Evolutionary conservation across 2,113 vertebrate species (phyloP).

Genomic region (Budorcas taxicolor): DNA sequence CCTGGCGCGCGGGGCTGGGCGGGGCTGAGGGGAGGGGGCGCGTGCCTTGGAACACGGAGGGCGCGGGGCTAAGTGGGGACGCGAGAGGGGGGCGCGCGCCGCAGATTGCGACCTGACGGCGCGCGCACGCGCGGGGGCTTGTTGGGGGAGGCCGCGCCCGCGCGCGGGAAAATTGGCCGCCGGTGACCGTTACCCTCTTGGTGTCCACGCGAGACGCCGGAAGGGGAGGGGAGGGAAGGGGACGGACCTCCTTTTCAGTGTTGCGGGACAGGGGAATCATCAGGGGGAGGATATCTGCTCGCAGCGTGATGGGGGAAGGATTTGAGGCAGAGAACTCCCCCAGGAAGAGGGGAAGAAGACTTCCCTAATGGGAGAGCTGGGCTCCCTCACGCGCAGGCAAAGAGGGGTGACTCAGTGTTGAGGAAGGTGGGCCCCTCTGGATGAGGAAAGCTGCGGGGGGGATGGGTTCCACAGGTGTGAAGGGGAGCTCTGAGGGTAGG

Average conservation of each 20-base stretch:
- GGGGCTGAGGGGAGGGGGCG: conserved; percentile 60
- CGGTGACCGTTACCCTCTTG: conserved; percentile 61
- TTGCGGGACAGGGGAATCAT: not conserved
- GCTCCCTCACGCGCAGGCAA: not conserved
- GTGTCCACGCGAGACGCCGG: conserved; percentile 65
- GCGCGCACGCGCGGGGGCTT: not conserved
- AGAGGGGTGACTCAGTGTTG: conserved; percentile 21
- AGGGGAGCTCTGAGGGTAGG: not conserved
- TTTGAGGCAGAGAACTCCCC: not conserved
- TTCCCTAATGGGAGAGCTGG: not conserved
- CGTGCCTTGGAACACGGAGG: not conserved
- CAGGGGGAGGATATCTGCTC: not conserved
- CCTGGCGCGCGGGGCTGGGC: conserved; percentile 60
- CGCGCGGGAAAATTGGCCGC: conserved; percentile 61
- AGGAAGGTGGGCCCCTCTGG: not conserved
- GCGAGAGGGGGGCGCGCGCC: not conserved
- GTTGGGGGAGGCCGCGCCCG: not conserved
- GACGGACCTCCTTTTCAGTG: not conserved
- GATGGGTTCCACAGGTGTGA: conserved; percentile 25
- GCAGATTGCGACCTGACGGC: not conserved
- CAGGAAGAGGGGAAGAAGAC: not conserved
- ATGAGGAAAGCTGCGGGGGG: not conserved
- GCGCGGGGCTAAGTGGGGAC: not conserved
- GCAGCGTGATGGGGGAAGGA: not conserved
- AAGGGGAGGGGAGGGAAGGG: conserved; percentile 39